Evolutionary conservation across 2,113 vertebrate species (phyloP).

Genomic region (Hucho hucho): DNA sequence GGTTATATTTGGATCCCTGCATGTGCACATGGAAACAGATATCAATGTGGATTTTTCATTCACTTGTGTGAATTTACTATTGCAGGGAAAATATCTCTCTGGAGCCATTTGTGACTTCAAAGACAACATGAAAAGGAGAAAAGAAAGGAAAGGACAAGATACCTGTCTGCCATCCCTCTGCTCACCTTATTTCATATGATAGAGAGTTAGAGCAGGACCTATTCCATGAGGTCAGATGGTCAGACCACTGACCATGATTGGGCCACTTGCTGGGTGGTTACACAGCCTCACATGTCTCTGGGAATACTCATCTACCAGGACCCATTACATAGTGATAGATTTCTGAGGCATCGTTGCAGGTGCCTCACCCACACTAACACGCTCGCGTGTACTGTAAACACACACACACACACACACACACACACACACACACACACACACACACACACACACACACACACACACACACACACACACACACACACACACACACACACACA

Average conservation of each 20-base stretch:
- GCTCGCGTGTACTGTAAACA: no score
- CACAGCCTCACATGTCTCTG: not conserved
- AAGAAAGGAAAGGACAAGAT: not conserved
- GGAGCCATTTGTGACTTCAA: not conserved
- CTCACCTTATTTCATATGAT: not conserved
- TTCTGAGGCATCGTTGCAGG: constrained; percentile 1
- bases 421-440: no score
- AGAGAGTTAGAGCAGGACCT: not conserved
- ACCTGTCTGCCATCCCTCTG: not conserved
- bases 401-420: not conserved
- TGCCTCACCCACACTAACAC: not conserved
- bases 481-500: no score
- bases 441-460: no score
- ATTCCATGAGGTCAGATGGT: not conserved
- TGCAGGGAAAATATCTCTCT: no score
- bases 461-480: no score
- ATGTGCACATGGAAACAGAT: not conserved
- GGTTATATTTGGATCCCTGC: not conserved
- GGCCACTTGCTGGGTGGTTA: not conserved
- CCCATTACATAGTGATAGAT: constrained; percentile 17
- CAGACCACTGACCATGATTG: constrained; percentile 10
- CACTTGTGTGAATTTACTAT: not conserved
- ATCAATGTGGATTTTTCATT: not conserved
- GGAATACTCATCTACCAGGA: not conserved
- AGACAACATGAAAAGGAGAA: no score